Conservation (phyloP, 1,140 invertebrate genomes). For the Tribolium madens region DNA sequence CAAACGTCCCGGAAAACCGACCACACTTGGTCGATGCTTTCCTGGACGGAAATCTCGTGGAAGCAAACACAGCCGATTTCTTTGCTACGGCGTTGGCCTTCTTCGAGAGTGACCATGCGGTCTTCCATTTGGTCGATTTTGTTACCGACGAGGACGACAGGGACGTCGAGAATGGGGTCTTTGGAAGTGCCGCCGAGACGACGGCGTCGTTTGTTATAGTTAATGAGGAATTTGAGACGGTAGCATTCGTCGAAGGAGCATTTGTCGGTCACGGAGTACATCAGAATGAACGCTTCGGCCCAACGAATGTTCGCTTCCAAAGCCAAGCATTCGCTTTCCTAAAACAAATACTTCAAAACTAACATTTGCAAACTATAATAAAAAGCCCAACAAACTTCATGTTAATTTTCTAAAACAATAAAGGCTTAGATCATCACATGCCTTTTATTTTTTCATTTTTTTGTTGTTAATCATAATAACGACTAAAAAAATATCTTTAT, state of each 20-base stretch:
- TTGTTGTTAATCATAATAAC: no score
- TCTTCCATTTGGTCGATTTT: conserved; percentile 83
- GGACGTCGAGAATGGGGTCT: conserved; percentile 70
- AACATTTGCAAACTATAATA: no score
- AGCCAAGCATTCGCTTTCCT: conserved; percentile 77
- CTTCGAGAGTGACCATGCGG: conserved; percentile 79
- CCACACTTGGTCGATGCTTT: conserved; percentile 82
- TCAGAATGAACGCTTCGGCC: conserved; percentile 87
- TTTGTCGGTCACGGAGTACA: conserved; percentile 87
- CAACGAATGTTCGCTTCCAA: conserved; percentile 84
- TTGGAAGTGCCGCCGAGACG: conserved; percentile 68
- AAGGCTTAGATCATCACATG: no score
- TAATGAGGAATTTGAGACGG: conserved; percentile 82
- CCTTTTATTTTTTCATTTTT: no score
- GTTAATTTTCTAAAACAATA: no score
- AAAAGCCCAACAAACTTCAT: no score
- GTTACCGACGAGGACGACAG: conserved; percentile 84
- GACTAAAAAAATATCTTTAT: no score
- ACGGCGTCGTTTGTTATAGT: conserved; percentile 79
- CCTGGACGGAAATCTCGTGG: conserved; percentile 85
- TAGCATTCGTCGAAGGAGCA: conserved; percentile 88
- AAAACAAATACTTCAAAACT: conserved; percentile 16
- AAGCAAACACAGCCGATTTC: conserved; percentile 86
- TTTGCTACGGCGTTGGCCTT: conserved; percentile 78
- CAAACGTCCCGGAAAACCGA: conserved; percentile 76